Evolutionary conservation across 1,140 invertebrate species (phyloP).

Genomic region (Diprion similis): DNA sequence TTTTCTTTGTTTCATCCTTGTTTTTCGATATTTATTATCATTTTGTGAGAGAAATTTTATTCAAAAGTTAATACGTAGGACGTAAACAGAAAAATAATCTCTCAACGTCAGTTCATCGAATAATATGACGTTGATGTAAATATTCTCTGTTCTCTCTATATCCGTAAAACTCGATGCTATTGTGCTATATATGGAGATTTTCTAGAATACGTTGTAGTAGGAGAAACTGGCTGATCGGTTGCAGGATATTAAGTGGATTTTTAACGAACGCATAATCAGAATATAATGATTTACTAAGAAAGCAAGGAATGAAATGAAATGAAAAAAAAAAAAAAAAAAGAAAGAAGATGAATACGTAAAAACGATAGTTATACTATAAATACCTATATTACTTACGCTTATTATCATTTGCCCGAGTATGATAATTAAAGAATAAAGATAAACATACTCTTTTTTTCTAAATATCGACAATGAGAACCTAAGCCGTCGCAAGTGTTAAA

Average conservation of each 20-base stretch:
- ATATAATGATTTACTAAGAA: not conserved
- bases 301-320: not conserved
- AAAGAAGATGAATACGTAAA: not conserved
- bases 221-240: not conserved
- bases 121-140: not conserved
- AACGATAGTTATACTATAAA: not conserved
- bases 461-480: not conserved
- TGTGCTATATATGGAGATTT: not conserved
- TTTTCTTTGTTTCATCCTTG: not conserved
- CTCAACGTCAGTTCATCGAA: no score
- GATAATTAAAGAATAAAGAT: not conserved
- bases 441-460: no score
- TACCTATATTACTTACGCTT: not conserved
- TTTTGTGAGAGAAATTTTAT: no score
- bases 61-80: no score
- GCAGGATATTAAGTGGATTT: not conserved
- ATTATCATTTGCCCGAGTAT: not conserved
- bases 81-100: no score
- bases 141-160: constrained; percentile 1
- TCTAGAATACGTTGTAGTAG: not conserved
- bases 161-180: not conserved
- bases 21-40: not conserved
- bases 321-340: not conserved
- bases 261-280: not conserved
- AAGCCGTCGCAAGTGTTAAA: constrained; percentile 4